Percentiles rank a stretch among this genome's conserved stretches.
phyloP scores from a whole-genome alignment of 37 sponge, comb jelly and placozoan genomes.

The Tethya wilhelma region DNA sequence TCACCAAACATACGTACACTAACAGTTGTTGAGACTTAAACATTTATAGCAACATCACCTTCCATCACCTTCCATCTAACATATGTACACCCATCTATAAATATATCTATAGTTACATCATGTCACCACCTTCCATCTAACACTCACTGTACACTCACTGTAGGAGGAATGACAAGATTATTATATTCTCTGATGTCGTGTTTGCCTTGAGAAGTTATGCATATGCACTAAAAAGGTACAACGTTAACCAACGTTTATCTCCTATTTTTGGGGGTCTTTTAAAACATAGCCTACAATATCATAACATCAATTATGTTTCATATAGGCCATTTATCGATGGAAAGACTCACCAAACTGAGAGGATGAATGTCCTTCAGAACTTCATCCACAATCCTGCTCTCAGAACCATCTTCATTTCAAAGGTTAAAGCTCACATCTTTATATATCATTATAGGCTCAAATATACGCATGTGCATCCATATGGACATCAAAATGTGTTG shows the following conservation, averaged over 20 bases:
- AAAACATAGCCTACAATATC: not conserved
- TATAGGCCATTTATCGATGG: constrained; percentile 94
- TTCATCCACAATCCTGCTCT: constrained; percentile 89
- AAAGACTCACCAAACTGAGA: constrained; percentile 86
- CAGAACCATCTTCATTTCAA: constrained; percentile 95
- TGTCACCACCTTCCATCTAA: not conserved
- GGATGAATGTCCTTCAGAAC: constrained; percentile 90
- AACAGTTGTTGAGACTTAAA: too few species aligned
- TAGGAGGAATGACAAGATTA: constrained; percentile 93
- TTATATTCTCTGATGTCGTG: constrained; percentile 97
- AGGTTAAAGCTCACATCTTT: too few species aligned
- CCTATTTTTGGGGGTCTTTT: not conserved
- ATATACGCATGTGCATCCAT: too few species aligned
- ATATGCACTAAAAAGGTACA: constrained; percentile 66
- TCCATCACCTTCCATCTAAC: too few species aligned
- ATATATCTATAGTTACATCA: not conserved
- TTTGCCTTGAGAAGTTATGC: constrained; percentile 93
- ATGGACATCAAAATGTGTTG: too few species aligned
- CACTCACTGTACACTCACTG: not conserved
- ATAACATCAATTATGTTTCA: not conserved
- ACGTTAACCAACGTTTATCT: not conserved
- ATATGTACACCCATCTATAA: too few species aligned
- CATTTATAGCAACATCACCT: too few species aligned
- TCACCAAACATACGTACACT: too few species aligned
- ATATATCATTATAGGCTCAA: too few species aligned